phyloP scores from a whole-genome alignment of 2,113 vertebrate genomes.

The Ivindomyrus marchei region DNA sequence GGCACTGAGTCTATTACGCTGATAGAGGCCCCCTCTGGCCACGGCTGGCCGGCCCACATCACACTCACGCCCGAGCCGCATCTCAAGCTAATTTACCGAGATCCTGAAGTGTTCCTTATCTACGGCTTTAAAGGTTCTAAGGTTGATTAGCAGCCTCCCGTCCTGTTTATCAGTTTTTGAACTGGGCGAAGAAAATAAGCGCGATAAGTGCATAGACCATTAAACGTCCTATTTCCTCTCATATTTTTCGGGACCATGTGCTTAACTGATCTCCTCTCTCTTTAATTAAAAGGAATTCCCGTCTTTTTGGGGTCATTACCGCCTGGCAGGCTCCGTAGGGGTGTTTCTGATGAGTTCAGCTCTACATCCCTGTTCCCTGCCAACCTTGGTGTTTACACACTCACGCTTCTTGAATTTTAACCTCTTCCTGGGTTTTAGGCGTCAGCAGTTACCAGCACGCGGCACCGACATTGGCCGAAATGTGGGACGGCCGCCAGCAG shows the following conservation, averaged over 20 bases:
- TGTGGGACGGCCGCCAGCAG: background rate
- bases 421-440: slow-evolving; percentile 38
- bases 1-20: slow-evolving; percentile 57
- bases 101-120: slow-evolving; percentile 68
- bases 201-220: slow-evolving; percentile 67
- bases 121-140: slow-evolving; percentile 67
- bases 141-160: slow-evolving; percentile 69
- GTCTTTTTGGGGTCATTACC: slow-evolving; percentile 68
- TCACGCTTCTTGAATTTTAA: slow-evolving; percentile 42
- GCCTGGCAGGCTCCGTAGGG: slow-evolving; percentile 56
- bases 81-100: slow-evolving; percentile 71
- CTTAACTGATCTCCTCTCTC: slow-evolving; percentile 72
- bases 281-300: slow-evolving; percentile 76
- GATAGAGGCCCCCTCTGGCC: slow-evolving; percentile 56
- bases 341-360: slow-evolving; percentile 71
- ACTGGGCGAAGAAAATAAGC: slow-evolving; percentile 59
- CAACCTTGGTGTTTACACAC: slow-evolving; percentile 47
- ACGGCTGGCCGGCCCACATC: slow-evolving; percentile 35
- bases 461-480: background rate
- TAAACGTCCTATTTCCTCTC: slow-evolving; percentile 67
- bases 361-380: slow-evolving; percentile 56
- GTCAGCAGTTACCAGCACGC: background rate
- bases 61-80: slow-evolving; percentile 56
- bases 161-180: slow-evolving; percentile 68
- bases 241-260: slow-evolving; percentile 72